Percentiles rank a stretch among this genome's conserved stretches.
Conservation (phyloP, 2,113 vertebrate genomes). For the Melierax canorus region DNA sequence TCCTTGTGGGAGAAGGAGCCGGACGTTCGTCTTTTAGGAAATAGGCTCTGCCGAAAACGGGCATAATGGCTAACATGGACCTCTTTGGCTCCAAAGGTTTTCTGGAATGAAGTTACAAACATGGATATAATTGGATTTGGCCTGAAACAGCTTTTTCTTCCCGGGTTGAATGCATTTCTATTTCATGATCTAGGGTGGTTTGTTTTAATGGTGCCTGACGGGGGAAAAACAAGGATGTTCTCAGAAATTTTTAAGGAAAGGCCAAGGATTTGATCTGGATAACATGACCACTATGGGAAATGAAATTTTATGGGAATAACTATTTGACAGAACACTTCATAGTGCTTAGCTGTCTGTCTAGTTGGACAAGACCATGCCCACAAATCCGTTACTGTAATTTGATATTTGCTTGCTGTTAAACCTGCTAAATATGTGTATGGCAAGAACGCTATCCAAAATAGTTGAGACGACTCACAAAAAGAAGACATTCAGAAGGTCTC, state of each 20-base stretch:
- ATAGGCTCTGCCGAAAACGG: no score
- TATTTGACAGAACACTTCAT: neutral
- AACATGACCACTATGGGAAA: neutral
- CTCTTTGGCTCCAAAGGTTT: neutral
- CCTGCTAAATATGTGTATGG: neutral
- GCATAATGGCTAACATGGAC: neutral
- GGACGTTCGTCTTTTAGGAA: no score
- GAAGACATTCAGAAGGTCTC: neutral
- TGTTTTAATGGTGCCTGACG: neutral
- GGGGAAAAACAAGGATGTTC: neutral
- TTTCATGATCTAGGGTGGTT: neutral
- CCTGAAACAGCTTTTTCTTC: neutral
- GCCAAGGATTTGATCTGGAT: neutral
- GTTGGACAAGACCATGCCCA: neutral
- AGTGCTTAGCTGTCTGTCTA: neutral
- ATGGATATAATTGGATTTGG: neutral
- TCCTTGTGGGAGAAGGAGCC: no score
- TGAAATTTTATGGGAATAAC: neutral
- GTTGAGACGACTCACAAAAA: neutral
- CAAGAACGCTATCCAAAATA: neutral
- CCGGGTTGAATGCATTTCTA: neutral
- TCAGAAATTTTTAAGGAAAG: neutral
- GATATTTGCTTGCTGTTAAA: neutral
- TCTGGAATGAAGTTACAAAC: neutral
- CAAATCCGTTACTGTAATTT: neutral